phyloP scores from a whole-genome alignment of 2,797 vertebrate species.

The Erethizon dorsatum region DNA sequence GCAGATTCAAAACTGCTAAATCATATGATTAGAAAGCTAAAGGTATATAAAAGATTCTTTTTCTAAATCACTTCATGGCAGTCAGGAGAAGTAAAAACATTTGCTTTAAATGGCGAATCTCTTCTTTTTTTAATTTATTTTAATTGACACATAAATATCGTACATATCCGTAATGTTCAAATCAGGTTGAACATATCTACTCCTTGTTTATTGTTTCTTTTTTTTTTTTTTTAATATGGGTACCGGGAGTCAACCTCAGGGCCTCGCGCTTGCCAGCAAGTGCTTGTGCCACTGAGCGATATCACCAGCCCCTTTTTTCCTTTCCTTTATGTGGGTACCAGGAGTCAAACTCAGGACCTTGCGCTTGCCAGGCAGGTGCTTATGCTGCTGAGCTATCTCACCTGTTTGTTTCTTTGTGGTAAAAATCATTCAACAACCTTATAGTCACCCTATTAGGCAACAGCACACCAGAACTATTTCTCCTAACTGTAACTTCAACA shows the following conservation, averaged over 20 bases:
- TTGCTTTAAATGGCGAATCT: constrained; percentile 22
- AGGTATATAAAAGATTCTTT: background rate
- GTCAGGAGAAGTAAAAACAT: constrained; percentile 32
- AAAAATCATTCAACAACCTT: background rate
- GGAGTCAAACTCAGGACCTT: too few species aligned
- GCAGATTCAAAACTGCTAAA: background rate
- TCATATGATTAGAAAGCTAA: background rate
- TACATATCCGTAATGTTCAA: background rate
- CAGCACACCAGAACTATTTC: background rate
- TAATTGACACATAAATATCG: background rate
- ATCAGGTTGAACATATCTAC: background rate
- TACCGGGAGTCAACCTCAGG: too few species aligned
- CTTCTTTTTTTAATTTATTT: background rate
- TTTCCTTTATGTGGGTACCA: too few species aligned
- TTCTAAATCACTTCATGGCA: background rate
- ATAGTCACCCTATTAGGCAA: background rate
- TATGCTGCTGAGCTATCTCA: too few species aligned
- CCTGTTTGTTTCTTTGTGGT: background rate
- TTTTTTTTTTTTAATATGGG: too few species aligned
- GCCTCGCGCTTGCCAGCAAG: too few species aligned
- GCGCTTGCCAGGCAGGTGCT: too few species aligned
- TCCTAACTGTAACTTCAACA: background rate
- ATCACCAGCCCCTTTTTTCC: too few species aligned
- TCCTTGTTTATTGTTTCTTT: background rate
- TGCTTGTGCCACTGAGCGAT: too few species aligned